Evolutionary conservation across 2,113 vertebrate species (phyloP).

Genomic region (Tyto alba): DNA sequence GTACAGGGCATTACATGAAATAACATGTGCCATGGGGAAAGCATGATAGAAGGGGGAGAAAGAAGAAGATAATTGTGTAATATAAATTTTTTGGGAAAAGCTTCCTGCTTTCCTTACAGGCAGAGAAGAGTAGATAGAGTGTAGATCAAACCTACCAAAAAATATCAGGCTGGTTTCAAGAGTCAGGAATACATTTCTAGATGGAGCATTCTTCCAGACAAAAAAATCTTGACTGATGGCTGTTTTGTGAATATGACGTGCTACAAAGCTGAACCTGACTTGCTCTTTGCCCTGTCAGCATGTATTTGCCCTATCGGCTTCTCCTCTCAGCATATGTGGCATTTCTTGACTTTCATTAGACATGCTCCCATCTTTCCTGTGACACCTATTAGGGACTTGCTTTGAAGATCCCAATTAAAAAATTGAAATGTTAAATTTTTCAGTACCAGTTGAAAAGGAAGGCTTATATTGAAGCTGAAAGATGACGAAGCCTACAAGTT

Average conservation of each 20-base stretch:
- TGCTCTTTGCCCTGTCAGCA: not conserved
- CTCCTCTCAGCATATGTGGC: not conserved
- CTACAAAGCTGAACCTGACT: not conserved
- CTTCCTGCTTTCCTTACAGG: not conserved
- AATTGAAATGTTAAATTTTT: not conserved
- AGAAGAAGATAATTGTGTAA: not conserved
- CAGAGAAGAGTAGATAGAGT: not conserved
- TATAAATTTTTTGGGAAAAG: not conserved
- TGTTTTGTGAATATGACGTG: not conserved
- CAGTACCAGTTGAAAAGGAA: not conserved
- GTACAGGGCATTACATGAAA: constrained; percentile 14
- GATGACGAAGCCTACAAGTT: not conserved
- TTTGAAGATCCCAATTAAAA: not conserved
- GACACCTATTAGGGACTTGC: not conserved
- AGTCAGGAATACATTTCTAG: not conserved
- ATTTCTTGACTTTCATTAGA: not conserved
- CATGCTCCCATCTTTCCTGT: not conserved
- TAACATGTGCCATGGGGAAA: not conserved
- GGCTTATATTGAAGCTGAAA: not conserved
- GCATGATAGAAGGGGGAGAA: not conserved
- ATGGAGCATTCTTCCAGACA: not conserved
- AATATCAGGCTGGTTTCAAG: not conserved
- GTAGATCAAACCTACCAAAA: not conserved
- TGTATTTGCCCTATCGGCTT: too few relatives aligned
- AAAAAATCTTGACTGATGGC: not conserved